phyloP scores from a whole-genome alignment of 2,113 vertebrate species.

The Triplophysa siluroides region DNA sequence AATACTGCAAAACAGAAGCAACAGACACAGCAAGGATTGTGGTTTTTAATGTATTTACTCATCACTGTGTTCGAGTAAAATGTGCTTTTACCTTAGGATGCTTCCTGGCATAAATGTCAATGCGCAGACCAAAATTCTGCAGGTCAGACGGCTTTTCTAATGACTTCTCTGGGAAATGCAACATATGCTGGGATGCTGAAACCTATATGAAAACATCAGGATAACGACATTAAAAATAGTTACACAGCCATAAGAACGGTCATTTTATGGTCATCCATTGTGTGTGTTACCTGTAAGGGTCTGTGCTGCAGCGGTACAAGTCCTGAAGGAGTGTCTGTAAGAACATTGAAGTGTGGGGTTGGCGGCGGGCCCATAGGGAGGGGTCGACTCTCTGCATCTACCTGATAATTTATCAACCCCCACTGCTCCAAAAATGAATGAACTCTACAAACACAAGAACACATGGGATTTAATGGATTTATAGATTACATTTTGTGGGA shows the following conservation, averaged over 20 bases:
- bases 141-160: conserved; percentile 91
- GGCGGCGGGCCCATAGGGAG: conserved; percentile 97
- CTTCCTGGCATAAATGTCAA: conserved; percentile 92
- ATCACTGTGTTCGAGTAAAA: background rate
- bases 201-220: conserved; percentile 69
- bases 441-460: conserved; percentile 73
- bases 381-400: conserved; percentile 94
- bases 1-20: background rate
- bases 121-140: conserved; percentile 93
- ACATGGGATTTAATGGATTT: background rate
- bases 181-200: conserved; percentile 94
- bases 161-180: conserved; percentile 91
- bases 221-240: background rate
- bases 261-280: background rate
- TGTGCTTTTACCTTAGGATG: conserved; percentile 84
- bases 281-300: conserved; percentile 82
- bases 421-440: conserved; percentile 97
- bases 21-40: background rate
- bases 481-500: background rate
- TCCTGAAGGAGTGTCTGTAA: conserved; percentile 85
- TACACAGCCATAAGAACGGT: background rate
- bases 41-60: no score
- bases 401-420: conserved; percentile 98
- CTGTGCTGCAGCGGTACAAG: conserved; percentile 91
- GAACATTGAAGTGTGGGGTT: conserved; percentile 94